Evolutionary conservation across 2,113 vertebrate genomes (phyloP).

Genomic region (Nematolebias whitei): DNA sequence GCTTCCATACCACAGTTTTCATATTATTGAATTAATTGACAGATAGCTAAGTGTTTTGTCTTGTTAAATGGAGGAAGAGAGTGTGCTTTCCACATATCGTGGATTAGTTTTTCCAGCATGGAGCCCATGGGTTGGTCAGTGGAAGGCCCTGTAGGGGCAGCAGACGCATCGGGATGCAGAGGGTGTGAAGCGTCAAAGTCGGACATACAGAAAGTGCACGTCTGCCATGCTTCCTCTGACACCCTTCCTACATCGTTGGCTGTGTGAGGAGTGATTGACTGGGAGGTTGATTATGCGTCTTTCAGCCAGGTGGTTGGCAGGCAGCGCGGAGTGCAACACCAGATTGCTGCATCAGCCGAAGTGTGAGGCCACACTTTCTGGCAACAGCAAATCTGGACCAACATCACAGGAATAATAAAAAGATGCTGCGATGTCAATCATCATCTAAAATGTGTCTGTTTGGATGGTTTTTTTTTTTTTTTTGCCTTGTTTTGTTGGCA

Average conservation of each 20-base stretch:
- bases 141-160: conserved; percentile 32
- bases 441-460: conserved; percentile 53
- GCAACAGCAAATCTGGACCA: conserved; percentile 62
- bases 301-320: conserved; percentile 76
- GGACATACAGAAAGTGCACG: conserved; percentile 53
- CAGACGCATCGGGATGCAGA: conserved; percentile 53
- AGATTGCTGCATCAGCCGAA: conserved; percentile 76
- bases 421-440: conserved; percentile 70
- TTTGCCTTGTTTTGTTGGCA: conserved; percentile 55
- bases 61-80: conserved; percentile 21
- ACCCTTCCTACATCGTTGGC: conserved; percentile 56
- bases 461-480: conserved; percentile 35
- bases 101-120: conserved; percentile 32
- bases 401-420: conserved; percentile 77
- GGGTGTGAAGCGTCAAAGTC: conserved; percentile 65
- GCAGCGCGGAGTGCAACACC: conserved; percentile 59
- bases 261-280: conserved; percentile 68
- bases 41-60: conserved; percentile 7
- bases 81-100: conserved; percentile 20
- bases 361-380: conserved; percentile 71
- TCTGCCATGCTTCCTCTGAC: conserved; percentile 61
- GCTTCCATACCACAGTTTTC: neutral
- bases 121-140: conserved; percentile 12
- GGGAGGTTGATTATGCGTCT: conserved; percentile 65
- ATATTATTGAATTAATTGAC: conserved; percentile 20